Base-by-base conservation (phyloP, 2,113 vertebrate genomes). In the Tragelaphus buxtoni region DNA sequence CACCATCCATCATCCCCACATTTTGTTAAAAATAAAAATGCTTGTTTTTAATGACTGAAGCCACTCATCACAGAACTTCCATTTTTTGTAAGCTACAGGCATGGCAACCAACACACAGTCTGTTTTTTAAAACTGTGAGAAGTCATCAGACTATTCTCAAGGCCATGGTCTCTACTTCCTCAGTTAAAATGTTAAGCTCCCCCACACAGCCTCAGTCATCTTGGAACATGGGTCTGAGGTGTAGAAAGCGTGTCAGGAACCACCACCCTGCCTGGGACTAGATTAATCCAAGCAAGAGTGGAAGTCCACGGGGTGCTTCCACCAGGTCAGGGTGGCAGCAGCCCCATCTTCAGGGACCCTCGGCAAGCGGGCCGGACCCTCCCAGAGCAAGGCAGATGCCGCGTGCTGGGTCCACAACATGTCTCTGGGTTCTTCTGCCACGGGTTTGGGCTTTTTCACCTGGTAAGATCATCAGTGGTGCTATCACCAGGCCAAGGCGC, bases 361-460 rank as follows among this genome's bases (percentile, higher is more conserved):
- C 5, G 4, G 5, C 79, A 26, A 24, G 35, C 28, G 4, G 63
- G 22, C 80, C 6, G 0, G 30, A 49, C 32, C 5, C 7, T 47
- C 2, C 26, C 5, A 5, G 49, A 42, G 49, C 53, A 30, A 63
- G 39, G 63, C 2, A 18, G 5, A 30, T 3, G 0, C 42, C 13
- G 6, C 0, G 0, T 3, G 24, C 51, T 7, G 9, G 12, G 20
- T 4, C 63, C 9, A 2, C 3, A 12, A 22, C 55, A 3, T 1
- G 6, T 13, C 72, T 26, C 16, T 7, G 20, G 76, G 56, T 10
- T 28, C 10, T 20, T 42, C 56, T 9, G 7, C 47, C 26, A 26
- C 39, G 42, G 13, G 13, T 26, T 42, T 22, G 32, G 2, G 39
- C 32, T 53, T 10, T 14, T 12, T 14, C 17, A 58, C 22, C 60